Evolutionary conservation across 2,797 vertebrate species (phyloP).

Genomic region (Chanos chanos): DNA sequence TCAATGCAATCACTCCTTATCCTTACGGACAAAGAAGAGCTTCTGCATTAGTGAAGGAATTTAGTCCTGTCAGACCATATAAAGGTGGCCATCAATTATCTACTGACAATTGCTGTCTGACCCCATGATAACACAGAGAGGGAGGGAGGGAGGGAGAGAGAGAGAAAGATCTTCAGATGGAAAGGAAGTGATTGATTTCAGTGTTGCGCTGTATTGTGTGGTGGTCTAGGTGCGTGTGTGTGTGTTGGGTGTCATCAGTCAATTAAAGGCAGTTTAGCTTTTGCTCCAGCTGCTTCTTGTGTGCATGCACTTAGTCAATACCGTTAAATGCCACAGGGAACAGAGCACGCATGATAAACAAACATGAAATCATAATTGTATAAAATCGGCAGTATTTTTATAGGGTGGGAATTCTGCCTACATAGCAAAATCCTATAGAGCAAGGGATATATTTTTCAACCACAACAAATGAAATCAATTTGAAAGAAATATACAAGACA

Average conservation of each 20-base stretch:
- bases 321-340: background rate
- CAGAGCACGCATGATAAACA: too few relatives aligned
- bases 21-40: conserved; percentile 45
- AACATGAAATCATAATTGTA: too few relatives aligned
- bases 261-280: conserved; percentile 32
- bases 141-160: conserved; percentile 53
- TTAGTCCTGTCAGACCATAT: conserved; percentile 65
- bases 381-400: too few relatives aligned
- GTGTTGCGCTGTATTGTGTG: conserved; percentile 47
- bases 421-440: too few relatives aligned
- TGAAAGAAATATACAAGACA: too few relatives aligned
- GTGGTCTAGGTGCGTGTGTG: too few relatives aligned
- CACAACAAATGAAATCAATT: too few relatives aligned
- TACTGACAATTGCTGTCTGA: conserved; percentile 56
- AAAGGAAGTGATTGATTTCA: conserved; percentile 61
- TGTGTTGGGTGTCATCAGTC: conserved; percentile 58
- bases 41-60: conserved; percentile 46
- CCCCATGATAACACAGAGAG: conserved; percentile 59
- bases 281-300: background rate
- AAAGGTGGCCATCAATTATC: conserved; percentile 69
- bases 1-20: conserved; percentile 18
- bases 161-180: conserved; percentile 48
- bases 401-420: too few relatives aligned
- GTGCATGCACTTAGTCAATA: background rate
- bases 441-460: too few relatives aligned